phyloP scores from a whole-genome alignment of 2,797 vertebrate genomes.

The Steatocranus sp. region DNA sequence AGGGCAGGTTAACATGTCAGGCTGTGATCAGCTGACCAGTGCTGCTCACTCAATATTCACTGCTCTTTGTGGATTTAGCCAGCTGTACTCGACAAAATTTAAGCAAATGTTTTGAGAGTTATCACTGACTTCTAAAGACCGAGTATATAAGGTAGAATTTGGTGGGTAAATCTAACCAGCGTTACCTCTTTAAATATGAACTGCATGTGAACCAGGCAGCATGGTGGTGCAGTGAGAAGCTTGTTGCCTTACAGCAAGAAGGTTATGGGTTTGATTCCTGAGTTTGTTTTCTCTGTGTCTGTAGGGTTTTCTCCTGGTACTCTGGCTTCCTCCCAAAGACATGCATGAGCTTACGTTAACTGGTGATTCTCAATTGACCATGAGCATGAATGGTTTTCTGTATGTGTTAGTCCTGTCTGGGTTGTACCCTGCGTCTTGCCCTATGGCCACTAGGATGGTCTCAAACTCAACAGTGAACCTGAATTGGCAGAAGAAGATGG shows the following conservation, averaged over 20 bases:
- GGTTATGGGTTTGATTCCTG: background rate
- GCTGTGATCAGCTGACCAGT: background rate
- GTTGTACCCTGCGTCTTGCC: too few species aligned
- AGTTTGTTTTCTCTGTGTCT: background rate
- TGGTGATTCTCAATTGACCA: too few species aligned
- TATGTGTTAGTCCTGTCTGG: background rate
- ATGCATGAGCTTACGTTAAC: too few species aligned
- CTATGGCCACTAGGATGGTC: background rate
- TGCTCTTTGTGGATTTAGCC: background rate
- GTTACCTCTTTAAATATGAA: background rate
- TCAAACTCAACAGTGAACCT: background rate
- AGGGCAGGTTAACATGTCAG: background rate
- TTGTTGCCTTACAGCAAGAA: background rate
- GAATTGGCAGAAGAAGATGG: background rate
- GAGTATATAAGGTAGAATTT: fast-evolving
- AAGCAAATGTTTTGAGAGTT: background rate
- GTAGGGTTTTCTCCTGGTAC: background rate
- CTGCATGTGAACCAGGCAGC: background rate
- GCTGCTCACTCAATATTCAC: background rate
- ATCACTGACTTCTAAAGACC: background rate
- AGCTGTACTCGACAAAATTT: fast-evolving
- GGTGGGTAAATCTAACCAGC: background rate
- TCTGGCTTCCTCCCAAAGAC: background rate
- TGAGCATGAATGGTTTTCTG: too few species aligned
- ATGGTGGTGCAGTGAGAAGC: background rate